Evolutionary conservation across 2,888 invertebrate species (phyloP).

Genomic region (Drosophila borborema): DNA sequence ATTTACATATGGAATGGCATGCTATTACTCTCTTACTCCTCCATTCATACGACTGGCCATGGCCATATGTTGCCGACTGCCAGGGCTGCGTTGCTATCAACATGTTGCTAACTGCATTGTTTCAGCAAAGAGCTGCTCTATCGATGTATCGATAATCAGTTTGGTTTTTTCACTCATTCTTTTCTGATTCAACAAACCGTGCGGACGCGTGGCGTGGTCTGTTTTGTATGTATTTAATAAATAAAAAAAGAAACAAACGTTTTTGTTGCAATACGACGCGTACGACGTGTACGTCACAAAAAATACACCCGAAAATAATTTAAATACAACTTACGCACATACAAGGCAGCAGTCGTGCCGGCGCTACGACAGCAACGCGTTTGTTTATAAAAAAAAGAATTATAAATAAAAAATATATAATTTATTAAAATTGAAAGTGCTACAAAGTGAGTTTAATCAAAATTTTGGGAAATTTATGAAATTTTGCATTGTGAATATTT

Average conservation of each 20-base stretch:
- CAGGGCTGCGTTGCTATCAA: conserved; percentile 8
- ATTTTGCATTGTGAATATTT: conserved; percentile 49
- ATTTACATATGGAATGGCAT: conserved; percentile 3
- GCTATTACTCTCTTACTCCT: neutral
- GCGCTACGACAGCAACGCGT: conserved; percentile 13
- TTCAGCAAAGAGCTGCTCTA: conserved; percentile 17
- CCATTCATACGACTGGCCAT: neutral
- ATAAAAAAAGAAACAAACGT: conserved; percentile 42
- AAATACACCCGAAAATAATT: conserved; percentile 10
- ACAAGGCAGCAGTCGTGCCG: conserved; percentile 20
- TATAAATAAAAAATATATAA: conserved; percentile 1
- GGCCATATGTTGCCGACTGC: neutral
- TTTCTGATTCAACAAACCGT: conserved; percentile 58
- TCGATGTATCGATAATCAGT: conserved; percentile 42
- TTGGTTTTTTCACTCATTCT: conserved; percentile 45
- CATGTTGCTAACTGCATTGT: conserved; percentile 23
- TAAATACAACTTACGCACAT: conserved; percentile 2
- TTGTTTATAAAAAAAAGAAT: conserved; percentile 41
- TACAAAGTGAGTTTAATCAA: conserved; percentile 23
- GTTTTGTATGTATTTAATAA: conserved; percentile 59
- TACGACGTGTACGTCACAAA: conserved; percentile 16
- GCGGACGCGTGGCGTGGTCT: conserved; percentile 63
- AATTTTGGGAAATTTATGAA: conserved; percentile 16
- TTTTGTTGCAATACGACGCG: conserved; percentile 30
- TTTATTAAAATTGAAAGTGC: conserved; percentile 39